These are phyloP conservation scores for Drosophila parthenogenetica DNA, from an alignment of 2,888 invertebrate species.

Conservation along the genomic window DNA sequence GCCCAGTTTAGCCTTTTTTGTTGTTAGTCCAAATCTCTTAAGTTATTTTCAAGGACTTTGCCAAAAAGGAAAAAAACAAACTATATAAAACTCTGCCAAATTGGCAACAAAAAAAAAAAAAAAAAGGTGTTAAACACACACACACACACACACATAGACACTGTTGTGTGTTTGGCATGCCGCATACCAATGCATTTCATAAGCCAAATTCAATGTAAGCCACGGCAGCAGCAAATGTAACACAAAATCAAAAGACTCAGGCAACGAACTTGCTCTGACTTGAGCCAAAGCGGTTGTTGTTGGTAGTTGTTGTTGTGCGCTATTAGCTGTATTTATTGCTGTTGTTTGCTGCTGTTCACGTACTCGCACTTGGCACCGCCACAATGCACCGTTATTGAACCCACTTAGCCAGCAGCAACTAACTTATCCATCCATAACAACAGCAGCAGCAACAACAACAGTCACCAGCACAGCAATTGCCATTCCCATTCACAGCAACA, in stretches of 20 bases:
- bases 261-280: conserved; percentile 53
- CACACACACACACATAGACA: not conserved
- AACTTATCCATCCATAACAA: conserved; percentile 32
- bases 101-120: conserved; percentile 34
- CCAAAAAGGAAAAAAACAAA: conserved; percentile 17
- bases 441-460: conserved; percentile 12
- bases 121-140: conserved; percentile 31
- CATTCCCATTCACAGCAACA: conserved; percentile 15
- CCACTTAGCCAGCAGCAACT: conserved; percentile 49
- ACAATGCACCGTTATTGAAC: conserved; percentile 78
- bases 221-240: conserved; percentile 54
- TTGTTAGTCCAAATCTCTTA: conserved; percentile 26
- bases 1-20: not conserved
- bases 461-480: not conserved
- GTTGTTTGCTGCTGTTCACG: conserved; percentile 34
- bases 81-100: conserved; percentile 29
- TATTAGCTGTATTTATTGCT: not conserved
- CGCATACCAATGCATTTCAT: conserved; percentile 46
- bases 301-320: not conserved
- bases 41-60: conserved; percentile 55
- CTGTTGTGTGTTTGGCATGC: not conserved
- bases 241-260: conserved; percentile 57
- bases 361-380: conserved; percentile 46
- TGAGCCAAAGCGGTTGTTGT: not conserved
- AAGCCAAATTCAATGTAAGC: conserved; percentile 64